Percentiles rank a stretch among this genome's conserved stretches.
These are phyloP conservation scores for Merodon equestris DNA, from an alignment of 2,888 invertebrate genomes.

Conservation along the genomic window DNA sequence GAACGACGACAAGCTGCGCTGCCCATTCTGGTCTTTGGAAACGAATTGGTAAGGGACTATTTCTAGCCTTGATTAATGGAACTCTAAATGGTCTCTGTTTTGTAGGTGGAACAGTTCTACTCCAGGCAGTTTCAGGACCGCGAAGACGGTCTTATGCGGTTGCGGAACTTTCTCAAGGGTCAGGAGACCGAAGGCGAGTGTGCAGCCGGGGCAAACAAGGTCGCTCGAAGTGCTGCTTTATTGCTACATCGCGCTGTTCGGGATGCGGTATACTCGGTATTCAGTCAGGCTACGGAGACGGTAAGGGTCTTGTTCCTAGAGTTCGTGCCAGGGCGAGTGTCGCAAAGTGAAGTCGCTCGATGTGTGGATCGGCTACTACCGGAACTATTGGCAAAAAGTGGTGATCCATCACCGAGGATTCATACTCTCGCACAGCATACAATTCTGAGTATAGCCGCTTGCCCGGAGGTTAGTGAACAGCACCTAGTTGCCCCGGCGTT, in stretches of 20 bases:
- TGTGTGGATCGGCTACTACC: conserved; percentile 91
- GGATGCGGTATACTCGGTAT: conserved; percentile 94
- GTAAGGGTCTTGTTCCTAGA: conserved; percentile 89
- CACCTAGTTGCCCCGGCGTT: conserved; percentile 91
- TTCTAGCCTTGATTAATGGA: too few relatives aligned
- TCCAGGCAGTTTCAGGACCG: conserved; percentile 94
- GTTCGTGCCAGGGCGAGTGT: conserved; percentile 91
- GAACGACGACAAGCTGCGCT: conserved; percentile 92
- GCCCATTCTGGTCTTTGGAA: conserved; percentile 94
- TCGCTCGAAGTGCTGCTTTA: conserved; percentile 89
- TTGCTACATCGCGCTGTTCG: conserved; percentile 88
- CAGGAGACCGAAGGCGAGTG: conserved; percentile 70
- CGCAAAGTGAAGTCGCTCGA: conserved; percentile 88
- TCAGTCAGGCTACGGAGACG: conserved; percentile 90
- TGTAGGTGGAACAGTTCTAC: conserved; percentile 92
- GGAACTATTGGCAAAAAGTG: conserved; percentile 90
- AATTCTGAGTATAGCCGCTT: conserved; percentile 90
- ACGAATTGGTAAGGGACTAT: conserved; percentile 85
- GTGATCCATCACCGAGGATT: conserved; percentile 91
- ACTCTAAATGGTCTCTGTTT: not conserved
- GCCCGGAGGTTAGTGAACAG: conserved; percentile 88
- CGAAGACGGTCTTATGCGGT: conserved; percentile 89
- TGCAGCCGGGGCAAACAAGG: conserved; percentile 82
- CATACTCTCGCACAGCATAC: conserved; percentile 93
- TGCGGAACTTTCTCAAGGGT: conserved; percentile 79